These are phyloP conservation scores for Cotesia vestalis DNA, from an alignment of 1,140 invertebrate genomes.

Conservation along the genomic window DNA sequence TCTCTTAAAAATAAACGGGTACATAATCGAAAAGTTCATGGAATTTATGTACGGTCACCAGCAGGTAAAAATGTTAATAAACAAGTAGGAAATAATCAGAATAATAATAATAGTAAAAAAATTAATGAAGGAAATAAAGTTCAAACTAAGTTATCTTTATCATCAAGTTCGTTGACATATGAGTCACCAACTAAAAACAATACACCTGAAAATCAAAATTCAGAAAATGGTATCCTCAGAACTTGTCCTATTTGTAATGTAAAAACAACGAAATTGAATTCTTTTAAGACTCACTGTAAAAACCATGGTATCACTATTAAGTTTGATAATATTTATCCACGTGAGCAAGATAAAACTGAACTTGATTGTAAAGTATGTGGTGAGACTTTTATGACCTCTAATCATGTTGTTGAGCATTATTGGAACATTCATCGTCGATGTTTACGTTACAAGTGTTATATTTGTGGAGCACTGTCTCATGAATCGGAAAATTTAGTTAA, in stretches of 20 bases:
- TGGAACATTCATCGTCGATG: background rate
- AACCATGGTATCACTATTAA: background rate
- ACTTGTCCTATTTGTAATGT: too few species aligned
- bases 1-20: background rate
- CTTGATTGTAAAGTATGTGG: conserved; percentile 14
- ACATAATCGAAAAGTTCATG: conserved; percentile 11
- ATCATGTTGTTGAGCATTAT: background rate
- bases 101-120: conserved; percentile 3
- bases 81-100: too few species aligned
- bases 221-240: too few species aligned
- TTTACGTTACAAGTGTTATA: conserved; percentile 12
- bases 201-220: too few species aligned
- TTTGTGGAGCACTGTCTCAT: background rate
- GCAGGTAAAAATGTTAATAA: background rate
- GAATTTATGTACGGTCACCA: background rate
- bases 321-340: background rate
- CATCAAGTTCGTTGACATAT: too few species aligned
- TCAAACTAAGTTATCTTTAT: background rate
- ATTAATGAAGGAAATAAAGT: background rate
- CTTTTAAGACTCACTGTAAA: background rate
- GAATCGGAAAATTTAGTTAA: background rate
- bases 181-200: too few species aligned
- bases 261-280: too few species aligned
- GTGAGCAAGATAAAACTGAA: background rate
- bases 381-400: background rate